A percentile compares a stretch with the other conserved stretches of the same genome.
Conservation (phyloP, 1,140 invertebrate species). For the Diabrotica undecimpunctata region DNA sequence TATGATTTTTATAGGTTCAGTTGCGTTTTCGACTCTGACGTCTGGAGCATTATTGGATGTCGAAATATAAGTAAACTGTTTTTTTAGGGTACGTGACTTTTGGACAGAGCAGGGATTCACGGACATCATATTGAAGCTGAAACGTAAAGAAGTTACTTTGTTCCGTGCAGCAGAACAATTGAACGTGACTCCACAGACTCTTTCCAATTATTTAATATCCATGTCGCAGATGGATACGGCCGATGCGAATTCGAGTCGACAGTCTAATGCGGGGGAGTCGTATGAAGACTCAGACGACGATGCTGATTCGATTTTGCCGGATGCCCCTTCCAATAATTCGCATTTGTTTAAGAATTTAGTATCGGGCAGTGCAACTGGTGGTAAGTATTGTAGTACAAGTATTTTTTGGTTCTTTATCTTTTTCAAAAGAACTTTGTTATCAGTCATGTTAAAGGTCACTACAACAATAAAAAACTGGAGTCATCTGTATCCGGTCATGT, state of each 20-base stretch:
- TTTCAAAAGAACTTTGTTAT: neutral
- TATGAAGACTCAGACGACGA: constrained; percentile 49
- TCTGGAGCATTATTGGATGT: too few species aligned
- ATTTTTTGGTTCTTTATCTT: neutral
- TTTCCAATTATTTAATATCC: constrained; percentile 66
- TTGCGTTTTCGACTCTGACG: too few species aligned
- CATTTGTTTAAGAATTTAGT: constrained; percentile 34
- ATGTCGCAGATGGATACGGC: constrained; percentile 53
- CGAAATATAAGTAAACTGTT: neutral
- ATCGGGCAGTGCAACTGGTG: constrained; percentile 10
- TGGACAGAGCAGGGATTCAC: constrained; percentile 72
- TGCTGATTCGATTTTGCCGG: constrained; percentile 40
- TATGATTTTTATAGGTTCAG: too few species aligned
- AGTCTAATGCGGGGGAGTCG: constrained; percentile 29
- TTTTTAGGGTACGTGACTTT: constrained; percentile 66
- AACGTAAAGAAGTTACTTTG: constrained; percentile 66
- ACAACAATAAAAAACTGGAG: too few species aligned
- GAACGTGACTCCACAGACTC: constrained; percentile 67
- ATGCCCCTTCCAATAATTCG: constrained; percentile 34
- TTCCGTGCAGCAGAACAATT: constrained; percentile 68
- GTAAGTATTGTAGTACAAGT: neutral
- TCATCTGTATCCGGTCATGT: too few species aligned
- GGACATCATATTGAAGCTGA: constrained; percentile 65
- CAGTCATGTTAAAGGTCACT: too few species aligned
- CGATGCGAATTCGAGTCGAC: constrained; percentile 44